Conservation (phyloP, 2,888 invertebrate species). For the Drosophila infuscata region DNA sequence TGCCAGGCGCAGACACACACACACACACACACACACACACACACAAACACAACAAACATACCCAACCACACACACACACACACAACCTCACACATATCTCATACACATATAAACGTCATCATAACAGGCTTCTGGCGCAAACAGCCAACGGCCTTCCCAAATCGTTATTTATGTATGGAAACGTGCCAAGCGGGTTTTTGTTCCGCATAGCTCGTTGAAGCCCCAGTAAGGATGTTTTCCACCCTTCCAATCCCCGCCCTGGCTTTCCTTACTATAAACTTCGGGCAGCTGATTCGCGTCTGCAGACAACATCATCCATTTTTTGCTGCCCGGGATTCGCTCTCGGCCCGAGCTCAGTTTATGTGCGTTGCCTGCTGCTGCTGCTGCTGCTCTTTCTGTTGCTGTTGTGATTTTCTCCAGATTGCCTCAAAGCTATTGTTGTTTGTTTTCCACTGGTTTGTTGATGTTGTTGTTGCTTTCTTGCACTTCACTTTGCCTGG, state of each 20-base stretch:
- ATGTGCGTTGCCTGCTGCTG: constrained; percentile 31
- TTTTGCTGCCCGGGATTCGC: constrained; percentile 36
- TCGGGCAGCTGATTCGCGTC: constrained; percentile 46
- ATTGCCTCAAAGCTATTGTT: constrained; percentile 59
- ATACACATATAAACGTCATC: constrained; percentile 72
- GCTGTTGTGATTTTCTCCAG: constrained; percentile 64
- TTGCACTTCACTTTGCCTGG: constrained; percentile 50
- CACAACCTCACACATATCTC: constrained; percentile 3
- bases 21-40: constrained; percentile 2
- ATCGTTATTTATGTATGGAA: constrained; percentile 79
- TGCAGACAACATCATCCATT: constrained; percentile 70
- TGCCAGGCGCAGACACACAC: constrained; percentile 57
- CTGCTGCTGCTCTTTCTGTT: constrained; percentile 21
- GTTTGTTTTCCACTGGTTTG: constrained; percentile 40
- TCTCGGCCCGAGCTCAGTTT: constrained; percentile 41
- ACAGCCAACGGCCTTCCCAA: constrained; percentile 69
- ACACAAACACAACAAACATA: constrained; percentile 22
- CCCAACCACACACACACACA: neutral
- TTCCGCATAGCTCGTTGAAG: constrained; percentile 26
- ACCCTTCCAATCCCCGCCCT: neutral
- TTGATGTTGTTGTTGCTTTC: constrained; percentile 40
- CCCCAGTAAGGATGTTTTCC: neutral
- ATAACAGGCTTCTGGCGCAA: constrained; percentile 62
- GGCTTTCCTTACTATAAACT: neutral
- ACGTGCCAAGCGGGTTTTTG: constrained; percentile 66